Percentiles rank a stretch among this genome's conserved stretches.
Conservation (phyloP, 2,113 vertebrate species). For the Platichthys flesus region DNA sequence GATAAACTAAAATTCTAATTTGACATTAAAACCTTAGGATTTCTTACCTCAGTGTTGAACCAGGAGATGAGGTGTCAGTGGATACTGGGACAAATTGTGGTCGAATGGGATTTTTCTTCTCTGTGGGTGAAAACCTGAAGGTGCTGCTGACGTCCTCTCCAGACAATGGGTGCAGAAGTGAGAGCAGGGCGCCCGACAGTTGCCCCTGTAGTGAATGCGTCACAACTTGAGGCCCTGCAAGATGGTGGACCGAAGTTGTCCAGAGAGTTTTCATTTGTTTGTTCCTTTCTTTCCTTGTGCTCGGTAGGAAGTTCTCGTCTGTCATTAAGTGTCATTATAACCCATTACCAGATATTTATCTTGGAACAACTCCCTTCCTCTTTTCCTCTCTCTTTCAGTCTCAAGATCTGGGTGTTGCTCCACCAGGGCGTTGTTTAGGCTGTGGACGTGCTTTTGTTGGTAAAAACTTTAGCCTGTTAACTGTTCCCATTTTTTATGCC, state of each 20-base stretch:
- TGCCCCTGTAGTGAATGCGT: slow-evolving; percentile 54
- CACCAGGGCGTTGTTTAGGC: slow-evolving; percentile 69
- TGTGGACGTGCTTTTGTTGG: slow-evolving; percentile 47
- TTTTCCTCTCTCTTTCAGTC: slow-evolving; percentile 63
- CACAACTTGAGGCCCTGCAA: slow-evolving; percentile 62
- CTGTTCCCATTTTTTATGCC: slow-evolving; percentile 19
- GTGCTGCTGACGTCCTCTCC: slow-evolving; percentile 25
- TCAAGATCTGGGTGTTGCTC: slow-evolving; percentile 40
- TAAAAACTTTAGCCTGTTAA: slow-evolving; percentile 48
- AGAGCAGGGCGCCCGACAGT: not conserved
- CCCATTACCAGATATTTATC: slow-evolving; percentile 86
- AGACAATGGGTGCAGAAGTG: slow-evolving; percentile 48
- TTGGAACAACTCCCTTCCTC: slow-evolving; percentile 81
- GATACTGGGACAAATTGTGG: slow-evolving; percentile 11
- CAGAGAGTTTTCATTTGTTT: slow-evolving; percentile 80
- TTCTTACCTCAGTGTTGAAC: slow-evolving; percentile 56
- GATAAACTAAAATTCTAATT: not conserved
- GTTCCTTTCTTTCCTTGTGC: slow-evolving; percentile 72
- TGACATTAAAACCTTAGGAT: not conserved
- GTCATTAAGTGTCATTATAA: slow-evolving; percentile 85
- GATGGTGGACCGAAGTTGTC: slow-evolving; percentile 59
- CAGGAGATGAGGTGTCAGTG: slow-evolving; percentile 4
- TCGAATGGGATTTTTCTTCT: not conserved
- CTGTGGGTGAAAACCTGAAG: slow-evolving; percentile 5
- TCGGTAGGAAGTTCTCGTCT: slow-evolving; percentile 80